These are phyloP conservation scores for Morpho achilles DNA, from an alignment of 2,888 invertebrate species.

Conservation along the genomic window DNA sequence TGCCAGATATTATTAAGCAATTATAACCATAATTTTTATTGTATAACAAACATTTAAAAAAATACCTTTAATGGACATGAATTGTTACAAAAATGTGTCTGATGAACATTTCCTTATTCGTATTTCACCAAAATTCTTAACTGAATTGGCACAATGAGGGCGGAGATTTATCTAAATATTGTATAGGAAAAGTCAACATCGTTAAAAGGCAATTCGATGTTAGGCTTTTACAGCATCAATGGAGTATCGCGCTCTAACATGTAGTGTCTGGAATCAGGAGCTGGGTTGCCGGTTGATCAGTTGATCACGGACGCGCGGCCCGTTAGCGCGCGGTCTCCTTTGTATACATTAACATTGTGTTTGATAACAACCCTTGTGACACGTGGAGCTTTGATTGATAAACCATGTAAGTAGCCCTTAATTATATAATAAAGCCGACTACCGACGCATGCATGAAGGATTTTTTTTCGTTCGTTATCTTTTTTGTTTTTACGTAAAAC, in stretches of 20 bases:
- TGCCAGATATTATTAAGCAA: too few relatives aligned
- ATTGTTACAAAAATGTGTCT: too few relatives aligned
- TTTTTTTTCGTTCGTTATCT: too few relatives aligned
- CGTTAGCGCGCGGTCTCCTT: conserved; percentile 10
- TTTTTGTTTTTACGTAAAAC: too few relatives aligned
- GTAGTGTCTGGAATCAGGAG: background rate
- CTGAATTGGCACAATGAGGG: background rate
- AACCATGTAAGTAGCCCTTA: background rate
- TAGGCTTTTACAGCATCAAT: conserved; percentile 1
- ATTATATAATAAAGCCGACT: too few relatives aligned
- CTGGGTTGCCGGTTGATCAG: conserved; percentile 14
- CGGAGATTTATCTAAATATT: background rate
- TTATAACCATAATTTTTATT: too few relatives aligned
- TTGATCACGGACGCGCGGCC: conserved; percentile 19
- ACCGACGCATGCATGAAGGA: too few relatives aligned
- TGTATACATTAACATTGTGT: background rate
- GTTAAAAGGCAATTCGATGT: conserved; percentile 9
- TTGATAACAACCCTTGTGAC: background rate
- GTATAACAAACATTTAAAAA: too few relatives aligned
- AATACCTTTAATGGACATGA: too few relatives aligned
- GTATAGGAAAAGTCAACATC: conserved; percentile 2
- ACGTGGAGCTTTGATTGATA: background rate
- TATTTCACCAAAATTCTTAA: too few relatives aligned
- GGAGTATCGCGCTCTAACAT: conserved; percentile 3
- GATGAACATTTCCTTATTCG: too few relatives aligned